Evolutionary conservation across 2,888 invertebrate species (phyloP), one percentile per base, ranked within the genome.

Genomic region (Lissocephala sabroskyi): DNA sequence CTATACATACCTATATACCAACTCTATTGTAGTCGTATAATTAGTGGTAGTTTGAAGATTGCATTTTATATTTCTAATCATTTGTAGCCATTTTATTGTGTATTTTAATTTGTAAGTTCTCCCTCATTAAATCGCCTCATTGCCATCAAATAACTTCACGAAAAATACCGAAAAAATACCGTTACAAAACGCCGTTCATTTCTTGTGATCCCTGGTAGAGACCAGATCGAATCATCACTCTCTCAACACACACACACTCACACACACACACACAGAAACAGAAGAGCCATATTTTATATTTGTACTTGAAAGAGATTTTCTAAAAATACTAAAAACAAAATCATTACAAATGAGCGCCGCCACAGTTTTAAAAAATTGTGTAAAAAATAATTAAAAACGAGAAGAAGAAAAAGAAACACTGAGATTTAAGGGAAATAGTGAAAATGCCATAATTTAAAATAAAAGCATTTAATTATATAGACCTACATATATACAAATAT

Each of bases 361-460:
- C 73, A 70, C 76, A 75, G 68, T 71, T 76, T 61, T 59, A 58
- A 76, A n/a, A n/a, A 68, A 71, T 65, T 71, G 77, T 68, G 68
- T 68, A 67, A 73, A 71, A 68, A 53, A 17, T 2, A 14, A 36
- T 36, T 33, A 37, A 29, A 40, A 53, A 50, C 26, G 50, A 37
- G 49, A 41, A 32, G 26, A 26, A 54, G 52, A 41, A 28, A 49
- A 47, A 11, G 5, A 37, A 30, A 62, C 50, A 63, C 52, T 60
- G 54, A 48, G 56, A 61, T 56, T 51, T 58, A 64, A 57, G 73
- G n/a, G n/a, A 55, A 65, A 68, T 67, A 67, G 58, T 55, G 64
- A 75, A 35, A 35, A 74, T 77, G 73, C 73, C 73, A 77, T 77
- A 73, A 74, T 73, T 77, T 49, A 74, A 76, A 71, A 76, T 76